phyloP scores from a whole-genome alignment of 2,113 vertebrate genomes.

The Oreamnos americanus region DNA sequence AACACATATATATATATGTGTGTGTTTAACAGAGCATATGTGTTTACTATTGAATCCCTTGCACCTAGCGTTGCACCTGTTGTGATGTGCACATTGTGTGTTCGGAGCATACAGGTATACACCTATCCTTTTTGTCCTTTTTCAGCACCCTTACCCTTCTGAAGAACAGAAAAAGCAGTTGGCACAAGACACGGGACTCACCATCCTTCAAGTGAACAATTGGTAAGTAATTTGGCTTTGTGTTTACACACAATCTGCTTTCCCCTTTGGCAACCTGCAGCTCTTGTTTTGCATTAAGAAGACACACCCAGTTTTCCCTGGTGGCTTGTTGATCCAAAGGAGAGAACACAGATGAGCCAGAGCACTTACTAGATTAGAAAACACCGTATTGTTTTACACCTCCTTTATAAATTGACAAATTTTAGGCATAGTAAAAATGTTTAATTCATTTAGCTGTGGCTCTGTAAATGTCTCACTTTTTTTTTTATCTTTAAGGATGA shows the following conservation, averaged over 20 bases:
- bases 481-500: not conserved
- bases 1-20: not conserved
- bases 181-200: conserved; percentile 99
- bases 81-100: not conserved
- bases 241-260: conserved; percentile 80
- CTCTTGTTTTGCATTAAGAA: conserved; percentile 82
- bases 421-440: not conserved
- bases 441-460: not conserved
- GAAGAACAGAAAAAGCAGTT: conserved; percentile 99
- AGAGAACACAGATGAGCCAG: conserved; percentile 46
- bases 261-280: conserved; percentile 77
- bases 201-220: conserved; percentile 99
- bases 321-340: conserved; percentile 80
- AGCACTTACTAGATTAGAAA: not conserved
- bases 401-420: not conserved
- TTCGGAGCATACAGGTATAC: not conserved
- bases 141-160: conserved; percentile 98
- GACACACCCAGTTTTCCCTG: conserved; percentile 73
- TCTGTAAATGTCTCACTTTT: not conserved
- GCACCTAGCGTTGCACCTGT: not conserved
- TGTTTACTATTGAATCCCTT: not conserved
- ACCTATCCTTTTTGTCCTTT: conserved; percentile 71
- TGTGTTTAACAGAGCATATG: not conserved
- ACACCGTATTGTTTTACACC: not conserved
- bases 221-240: conserved; percentile 90